A percentile compares a stretch with the other conserved stretches of the same genome.
Conservation (phyloP, 2,113 vertebrate species). For the Phainopepla nitens region DNA sequence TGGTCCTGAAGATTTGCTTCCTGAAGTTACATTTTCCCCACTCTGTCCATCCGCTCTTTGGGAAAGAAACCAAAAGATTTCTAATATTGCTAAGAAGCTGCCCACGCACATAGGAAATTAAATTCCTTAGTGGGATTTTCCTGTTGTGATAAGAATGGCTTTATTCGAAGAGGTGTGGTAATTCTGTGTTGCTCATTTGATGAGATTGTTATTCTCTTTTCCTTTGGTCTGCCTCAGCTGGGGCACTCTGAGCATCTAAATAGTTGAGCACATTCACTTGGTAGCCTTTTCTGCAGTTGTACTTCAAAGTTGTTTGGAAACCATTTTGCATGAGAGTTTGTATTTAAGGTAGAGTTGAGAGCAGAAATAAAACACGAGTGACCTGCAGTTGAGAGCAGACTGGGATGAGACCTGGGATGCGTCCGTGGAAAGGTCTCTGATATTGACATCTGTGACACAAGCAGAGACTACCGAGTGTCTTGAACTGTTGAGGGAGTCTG, state of each 20-base stretch:
- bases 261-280: not conserved
- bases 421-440: not conserved
- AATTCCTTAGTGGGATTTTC: not conserved
- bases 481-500: not conserved
- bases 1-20: not conserved
- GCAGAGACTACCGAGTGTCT: not conserved
- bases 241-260: not conserved
- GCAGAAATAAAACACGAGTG: not conserved
- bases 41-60: not conserved
- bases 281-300: not conserved
- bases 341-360: not conserved
- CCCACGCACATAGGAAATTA: not conserved
- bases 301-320: not conserved
- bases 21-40: not conserved
- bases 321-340: not conserved
- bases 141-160: not conserved
- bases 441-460: not conserved
- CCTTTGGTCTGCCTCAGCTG: not conserved
- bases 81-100: not conserved
- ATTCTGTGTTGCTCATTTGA: not conserved
- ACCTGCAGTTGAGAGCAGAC: not conserved
- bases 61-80: not conserved
- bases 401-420: not conserved
- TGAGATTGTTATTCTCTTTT: not conserved
- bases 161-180: accelerated